These are phyloP conservation scores for Ahaetulla prasina DNA, from an alignment of 2,113 vertebrate genomes.

Conservation along the genomic window DNA sequence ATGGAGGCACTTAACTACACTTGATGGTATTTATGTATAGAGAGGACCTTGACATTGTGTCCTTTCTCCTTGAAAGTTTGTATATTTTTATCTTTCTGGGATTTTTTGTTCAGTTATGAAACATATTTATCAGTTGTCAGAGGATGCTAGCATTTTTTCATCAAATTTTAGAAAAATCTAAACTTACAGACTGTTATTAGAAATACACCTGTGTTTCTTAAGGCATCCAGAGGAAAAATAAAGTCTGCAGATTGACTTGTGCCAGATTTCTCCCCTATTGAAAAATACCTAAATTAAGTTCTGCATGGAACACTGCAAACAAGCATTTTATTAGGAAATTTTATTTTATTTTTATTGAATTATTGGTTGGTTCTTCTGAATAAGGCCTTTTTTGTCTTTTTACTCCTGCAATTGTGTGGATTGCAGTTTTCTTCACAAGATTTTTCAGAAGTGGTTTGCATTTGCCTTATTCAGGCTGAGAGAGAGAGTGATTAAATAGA, in stretches of 20 bases:
- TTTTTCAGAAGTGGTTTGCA: not conserved
- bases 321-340: not conserved
- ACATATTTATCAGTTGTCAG: not conserved
- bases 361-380: not conserved
- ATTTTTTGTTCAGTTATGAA: not conserved
- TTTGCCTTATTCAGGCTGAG: not conserved
- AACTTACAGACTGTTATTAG: no score
- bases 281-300: not conserved
- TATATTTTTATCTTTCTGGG: not conserved
- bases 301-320: constrained; percentile 2
- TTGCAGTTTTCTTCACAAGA: not conserved
- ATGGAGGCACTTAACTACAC: not conserved
- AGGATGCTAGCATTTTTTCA: not conserved
- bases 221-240: not conserved
- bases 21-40: not conserved
- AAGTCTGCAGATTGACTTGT: not conserved
- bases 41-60: not conserved
- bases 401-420: not conserved
- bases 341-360: not conserved
- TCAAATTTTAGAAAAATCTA: not conserved
- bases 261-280: not conserved
- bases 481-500: not conserved
- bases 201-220: not conserved
- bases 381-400: not conserved
- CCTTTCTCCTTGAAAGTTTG: not conserved